Evolutionary conservation across 2,888 invertebrate species (phyloP).

Genomic region (Magallana nippona): DNA sequence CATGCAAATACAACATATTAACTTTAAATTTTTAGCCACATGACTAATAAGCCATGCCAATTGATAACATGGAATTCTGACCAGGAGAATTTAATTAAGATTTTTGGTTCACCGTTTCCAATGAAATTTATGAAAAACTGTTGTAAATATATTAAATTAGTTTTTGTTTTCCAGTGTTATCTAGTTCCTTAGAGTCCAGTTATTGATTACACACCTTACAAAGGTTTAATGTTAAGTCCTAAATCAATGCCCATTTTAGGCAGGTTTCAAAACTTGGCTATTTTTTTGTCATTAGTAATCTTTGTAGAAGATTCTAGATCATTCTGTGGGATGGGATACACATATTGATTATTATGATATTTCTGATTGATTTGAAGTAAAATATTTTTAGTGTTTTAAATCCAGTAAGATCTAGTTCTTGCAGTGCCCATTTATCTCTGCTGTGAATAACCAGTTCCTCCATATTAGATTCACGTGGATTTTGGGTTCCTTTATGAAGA

Average conservation of each 20-base stretch:
- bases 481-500: background rate
- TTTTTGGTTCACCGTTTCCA: too few relatives aligned
- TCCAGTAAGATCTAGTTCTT: too few relatives aligned
- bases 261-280: background rate
- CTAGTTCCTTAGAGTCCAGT: background rate
- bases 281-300: background rate
- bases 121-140: too few relatives aligned
- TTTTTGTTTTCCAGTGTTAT: background rate
- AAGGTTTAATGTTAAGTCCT: background rate
- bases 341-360: background rate
- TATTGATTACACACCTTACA: background rate
- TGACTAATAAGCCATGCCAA: too few relatives aligned
- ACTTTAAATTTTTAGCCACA: too few relatives aligned
- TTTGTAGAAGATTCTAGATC: background rate
- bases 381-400: background rate
- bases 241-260: constrained; percentile 7
- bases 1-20: too few relatives aligned
- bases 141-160: background rate
- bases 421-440: too few relatives aligned
- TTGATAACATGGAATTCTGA: too few relatives aligned
- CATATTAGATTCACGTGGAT: constrained; percentile 7
- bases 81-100: too few relatives aligned
- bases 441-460: background rate
- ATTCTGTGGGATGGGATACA: background rate
- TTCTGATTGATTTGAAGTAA: background rate